Conservation (phyloP, 1,140 invertebrate genomes). For the Drosophila tsacasi region DNA sequence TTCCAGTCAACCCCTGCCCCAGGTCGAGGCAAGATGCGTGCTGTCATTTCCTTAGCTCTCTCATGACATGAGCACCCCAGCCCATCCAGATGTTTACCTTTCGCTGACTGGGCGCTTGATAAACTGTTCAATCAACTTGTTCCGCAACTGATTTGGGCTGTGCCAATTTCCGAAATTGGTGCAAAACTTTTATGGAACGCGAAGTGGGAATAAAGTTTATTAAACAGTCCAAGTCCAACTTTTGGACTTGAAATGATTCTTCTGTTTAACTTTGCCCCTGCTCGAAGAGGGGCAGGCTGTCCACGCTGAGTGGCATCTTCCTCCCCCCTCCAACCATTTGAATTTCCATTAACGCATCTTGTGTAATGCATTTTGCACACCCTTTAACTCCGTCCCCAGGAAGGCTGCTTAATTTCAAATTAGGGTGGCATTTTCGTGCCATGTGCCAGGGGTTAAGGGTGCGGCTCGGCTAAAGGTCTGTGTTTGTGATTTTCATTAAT, state of each 20-base stretch:
- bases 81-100: constrained; percentile 17
- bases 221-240: constrained; percentile 37
- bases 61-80: constrained; percentile 55
- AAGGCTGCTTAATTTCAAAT: constrained; percentile 71
- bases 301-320: constrained; percentile 8
- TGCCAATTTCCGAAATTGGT: constrained; percentile 56
- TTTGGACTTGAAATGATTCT: constrained; percentile 50
- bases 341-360: constrained; percentile 55
- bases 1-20: background rate
- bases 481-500: constrained; percentile 82
- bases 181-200: constrained; percentile 39
- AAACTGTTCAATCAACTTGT: constrained; percentile 82
- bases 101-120: constrained; percentile 40
- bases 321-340: background rate
- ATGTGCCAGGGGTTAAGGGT: constrained; percentile 48
- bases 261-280: constrained; percentile 40
- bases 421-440: constrained; percentile 74
- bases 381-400: constrained; percentile 19
- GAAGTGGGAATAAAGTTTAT: constrained; percentile 44
- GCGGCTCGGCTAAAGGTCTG: constrained; percentile 10
- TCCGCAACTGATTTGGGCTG: constrained; percentile 75
- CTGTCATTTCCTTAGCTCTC: constrained; percentile 54
- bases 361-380: constrained; percentile 56
- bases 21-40: constrained; percentile 46
- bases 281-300: constrained; percentile 15